Base-by-base conservation (phyloP, 2,797 vertebrate genomes). In the Sylvilagus floridanus region DNA sequence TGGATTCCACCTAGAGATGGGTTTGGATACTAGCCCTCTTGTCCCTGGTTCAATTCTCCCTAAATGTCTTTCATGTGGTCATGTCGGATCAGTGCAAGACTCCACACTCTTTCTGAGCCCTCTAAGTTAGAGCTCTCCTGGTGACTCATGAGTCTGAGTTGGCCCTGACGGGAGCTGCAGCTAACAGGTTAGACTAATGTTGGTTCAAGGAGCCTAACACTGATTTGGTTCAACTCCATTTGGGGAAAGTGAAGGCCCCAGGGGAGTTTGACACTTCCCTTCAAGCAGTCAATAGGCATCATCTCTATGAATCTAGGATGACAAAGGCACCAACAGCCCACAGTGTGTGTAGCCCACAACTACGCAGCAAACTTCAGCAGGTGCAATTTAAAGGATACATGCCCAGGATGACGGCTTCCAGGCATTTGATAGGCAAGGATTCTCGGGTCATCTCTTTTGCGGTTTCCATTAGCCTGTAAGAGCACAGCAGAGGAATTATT, bases 401-500 rank as follows among this genome's bases (percentile, higher is more conserved):
- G 98, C 99, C 99, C 98, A 99, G 97, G 98, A 99, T 99, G 97
- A 99, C 99, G 14, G 99, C 99, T 98, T 99, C 99, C 69, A 99
- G 99, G 98, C 99, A 99, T 99, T 99, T 99, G 98, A 99, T 99
- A 92, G 99, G 99, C 97, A 99, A 98, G 95, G 99, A 99, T 97
- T 99, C 99, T 78, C 99, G 98, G 98, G 99, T 99, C 99, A 99
- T 99, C 98, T 99, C 99, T 98, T 98, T 99, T 10, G 99, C 99
- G 0, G 99, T 99, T 98, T 99, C 99, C 99, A 99, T 99, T 96
- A 99, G 98, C 98, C 99, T 99, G 96, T 63, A 96, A 68, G 88
- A 97, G 26, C 95, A 96, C 19, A 96, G 77, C 85, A 96, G 50
- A 94, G 63, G 62, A 76, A 24, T 82, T 28, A 9, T 14, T 57